Evolutionary conservation across 2,113 vertebrate species (phyloP).

Genomic region (Cheilinus undulatus): DNA sequence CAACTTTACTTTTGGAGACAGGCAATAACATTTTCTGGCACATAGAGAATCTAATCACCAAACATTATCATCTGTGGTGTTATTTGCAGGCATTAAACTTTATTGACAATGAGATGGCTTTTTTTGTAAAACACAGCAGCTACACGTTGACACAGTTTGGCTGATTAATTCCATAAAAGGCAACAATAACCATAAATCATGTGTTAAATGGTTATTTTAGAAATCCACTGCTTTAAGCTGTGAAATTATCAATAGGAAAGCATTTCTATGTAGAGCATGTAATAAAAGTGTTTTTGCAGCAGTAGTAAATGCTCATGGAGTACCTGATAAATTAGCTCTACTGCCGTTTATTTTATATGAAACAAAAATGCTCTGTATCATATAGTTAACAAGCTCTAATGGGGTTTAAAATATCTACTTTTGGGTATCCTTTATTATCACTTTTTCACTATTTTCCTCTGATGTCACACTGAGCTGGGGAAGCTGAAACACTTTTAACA

Average conservation of each 20-base stretch:
- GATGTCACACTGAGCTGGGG: background rate
- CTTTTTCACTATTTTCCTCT: too few species aligned
- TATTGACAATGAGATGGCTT: slow-evolving; percentile 7
- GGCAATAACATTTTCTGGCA: background rate
- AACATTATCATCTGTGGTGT: background rate
- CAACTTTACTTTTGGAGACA: background rate
- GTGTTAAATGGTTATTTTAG: background rate
- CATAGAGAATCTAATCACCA: slow-evolving; percentile 9
- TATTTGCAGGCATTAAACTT: background rate
- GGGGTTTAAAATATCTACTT: background rate
- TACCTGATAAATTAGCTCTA: background rate
- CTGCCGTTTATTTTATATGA: too few species aligned
- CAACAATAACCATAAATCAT: background rate
- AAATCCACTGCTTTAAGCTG: background rate
- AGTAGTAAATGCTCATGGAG: too few species aligned
- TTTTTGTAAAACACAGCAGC: slow-evolving; percentile 10
- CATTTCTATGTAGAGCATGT: too few species aligned
- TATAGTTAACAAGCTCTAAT: background rate
- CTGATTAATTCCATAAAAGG: background rate
- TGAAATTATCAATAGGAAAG: background rate
- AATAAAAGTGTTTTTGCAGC: too few species aligned
- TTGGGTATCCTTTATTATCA: too few species aligned
- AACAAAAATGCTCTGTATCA: background rate
- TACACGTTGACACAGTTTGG: background rate
- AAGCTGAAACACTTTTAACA: background rate